Conservation (phyloP, 1,140 invertebrate genomes). For the Aleiodes sp. region DNA sequence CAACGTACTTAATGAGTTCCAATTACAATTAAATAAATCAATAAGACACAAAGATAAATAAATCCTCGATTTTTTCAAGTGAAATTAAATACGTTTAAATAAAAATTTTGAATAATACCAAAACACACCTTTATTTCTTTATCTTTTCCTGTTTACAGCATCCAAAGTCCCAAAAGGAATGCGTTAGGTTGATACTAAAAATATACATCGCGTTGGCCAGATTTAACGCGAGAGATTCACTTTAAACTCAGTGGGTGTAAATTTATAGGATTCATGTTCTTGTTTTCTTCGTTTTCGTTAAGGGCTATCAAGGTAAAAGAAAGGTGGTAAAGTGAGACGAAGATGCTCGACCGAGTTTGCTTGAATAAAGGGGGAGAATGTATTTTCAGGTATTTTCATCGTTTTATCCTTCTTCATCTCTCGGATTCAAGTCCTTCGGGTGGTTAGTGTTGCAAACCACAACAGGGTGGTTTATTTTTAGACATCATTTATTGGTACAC, state of each 20-base stretch:
- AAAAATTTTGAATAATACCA: not conserved
- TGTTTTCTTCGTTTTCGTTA: not conserved
- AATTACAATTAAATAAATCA: too few species aligned
- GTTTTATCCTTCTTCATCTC: not conserved
- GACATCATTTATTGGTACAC: conserved; percentile 30
- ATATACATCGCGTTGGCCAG: conserved; percentile 38
- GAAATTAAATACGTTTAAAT: too few species aligned
- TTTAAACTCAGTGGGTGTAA: conserved; percentile 3
- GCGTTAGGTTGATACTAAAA: conserved; percentile 37
- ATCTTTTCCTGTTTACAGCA: conserved; percentile 38
- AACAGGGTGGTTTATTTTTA: conserved; percentile 36
- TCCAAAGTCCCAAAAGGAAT: not conserved
- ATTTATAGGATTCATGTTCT: not conserved
- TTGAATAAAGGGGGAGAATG: not conserved
- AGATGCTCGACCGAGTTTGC: not conserved
- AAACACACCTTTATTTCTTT: conserved; percentile 6
- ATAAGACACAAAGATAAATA: too few species aligned
- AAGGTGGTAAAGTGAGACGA: not conserved
- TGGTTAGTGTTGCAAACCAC: not conserved
- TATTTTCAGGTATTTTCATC: not conserved
- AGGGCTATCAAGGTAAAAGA: not conserved
- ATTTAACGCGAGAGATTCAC: conserved; percentile 31
- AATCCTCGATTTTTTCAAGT: too few species aligned
- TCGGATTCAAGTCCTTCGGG: not conserved
- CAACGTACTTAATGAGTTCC: too few species aligned